phyloP scores from a whole-genome alignment of 2,888 invertebrate species.

The Reticulitermes lucifugus region DNA sequence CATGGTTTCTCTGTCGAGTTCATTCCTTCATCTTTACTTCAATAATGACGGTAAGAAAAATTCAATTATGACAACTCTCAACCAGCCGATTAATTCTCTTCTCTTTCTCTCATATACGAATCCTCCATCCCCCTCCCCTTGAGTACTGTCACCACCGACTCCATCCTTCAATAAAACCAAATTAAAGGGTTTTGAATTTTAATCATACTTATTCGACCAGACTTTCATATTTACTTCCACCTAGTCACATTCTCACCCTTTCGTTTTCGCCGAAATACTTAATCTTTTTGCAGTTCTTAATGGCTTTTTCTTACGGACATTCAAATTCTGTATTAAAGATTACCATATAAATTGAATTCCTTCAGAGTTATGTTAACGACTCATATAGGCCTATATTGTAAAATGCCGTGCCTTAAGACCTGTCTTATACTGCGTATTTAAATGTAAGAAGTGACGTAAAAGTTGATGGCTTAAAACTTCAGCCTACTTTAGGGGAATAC shows the following conservation, averaged over 20 bases:
- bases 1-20: background rate
- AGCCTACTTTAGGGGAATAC: background rate
- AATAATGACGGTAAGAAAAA: background rate
- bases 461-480: background rate
- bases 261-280: constrained; percentile 28
- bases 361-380: constrained; percentile 14
- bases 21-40: background rate
- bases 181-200: constrained; percentile 50
- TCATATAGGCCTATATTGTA: constrained; percentile 32
- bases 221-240: constrained; percentile 34
- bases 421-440: constrained; percentile 34
- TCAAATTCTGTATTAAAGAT: constrained; percentile 47
- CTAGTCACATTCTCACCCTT: background rate
- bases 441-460: background rate
- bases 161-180: constrained; percentile 47
- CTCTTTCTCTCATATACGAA: background rate
- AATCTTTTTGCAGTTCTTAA: constrained; percentile 40
- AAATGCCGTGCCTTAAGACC: constrained; percentile 25
- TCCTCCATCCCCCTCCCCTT: background rate
- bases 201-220: constrained; percentile 44
- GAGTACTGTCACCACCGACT: constrained; percentile 20
- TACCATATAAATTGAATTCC: constrained; percentile 52
- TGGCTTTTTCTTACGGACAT: constrained; percentile 40
- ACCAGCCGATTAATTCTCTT: constrained; percentile 20
- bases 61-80: constrained; percentile 22